Percentiles rank a stretch among this genome's conserved stretches.
These are phyloP conservation scores for Pelodiscus sinensis DNA, from an alignment of 2,113 vertebrate species.

Conservation along the genomic window DNA sequence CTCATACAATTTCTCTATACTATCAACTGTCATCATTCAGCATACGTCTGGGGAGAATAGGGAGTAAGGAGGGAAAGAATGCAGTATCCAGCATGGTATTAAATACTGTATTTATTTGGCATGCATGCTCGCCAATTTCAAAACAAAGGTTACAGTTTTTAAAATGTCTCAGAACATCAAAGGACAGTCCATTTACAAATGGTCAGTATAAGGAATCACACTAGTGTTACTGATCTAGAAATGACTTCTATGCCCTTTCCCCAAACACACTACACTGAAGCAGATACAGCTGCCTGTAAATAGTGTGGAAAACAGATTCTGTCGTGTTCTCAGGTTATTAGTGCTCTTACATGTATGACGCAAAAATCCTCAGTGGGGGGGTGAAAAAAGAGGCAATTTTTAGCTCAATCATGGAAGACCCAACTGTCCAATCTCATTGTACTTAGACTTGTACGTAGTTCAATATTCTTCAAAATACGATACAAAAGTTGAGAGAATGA, in stretches of 20 bases:
- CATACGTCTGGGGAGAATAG: not conserved
- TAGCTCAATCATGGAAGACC: not conserved
- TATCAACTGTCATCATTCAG: not conserved
- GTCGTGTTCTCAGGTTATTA: not conserved
- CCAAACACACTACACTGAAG: not conserved
- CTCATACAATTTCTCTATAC: not conserved
- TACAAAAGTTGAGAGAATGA: not conserved
- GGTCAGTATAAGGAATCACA: not conserved
- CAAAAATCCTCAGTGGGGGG: not conserved
- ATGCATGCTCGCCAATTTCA: not conserved
- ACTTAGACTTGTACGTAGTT: not conserved
- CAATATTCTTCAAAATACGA: not conserved
- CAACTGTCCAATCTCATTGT: not conserved
- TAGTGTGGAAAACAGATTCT: not conserved
- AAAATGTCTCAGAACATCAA: accelerated
- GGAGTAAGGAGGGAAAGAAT: not conserved
- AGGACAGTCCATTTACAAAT: not conserved
- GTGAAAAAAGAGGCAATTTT: not conserved
- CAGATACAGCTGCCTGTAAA: not conserved
- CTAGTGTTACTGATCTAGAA: not conserved
- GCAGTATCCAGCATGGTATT: not conserved
- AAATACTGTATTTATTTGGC: not conserved
- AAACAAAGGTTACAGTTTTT: not conserved
- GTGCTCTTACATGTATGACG: not conserved
- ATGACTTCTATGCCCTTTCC: not conserved